phyloP scores from a whole-genome alignment of 2,113 vertebrate species.

The Myodes glareolus region DNA sequence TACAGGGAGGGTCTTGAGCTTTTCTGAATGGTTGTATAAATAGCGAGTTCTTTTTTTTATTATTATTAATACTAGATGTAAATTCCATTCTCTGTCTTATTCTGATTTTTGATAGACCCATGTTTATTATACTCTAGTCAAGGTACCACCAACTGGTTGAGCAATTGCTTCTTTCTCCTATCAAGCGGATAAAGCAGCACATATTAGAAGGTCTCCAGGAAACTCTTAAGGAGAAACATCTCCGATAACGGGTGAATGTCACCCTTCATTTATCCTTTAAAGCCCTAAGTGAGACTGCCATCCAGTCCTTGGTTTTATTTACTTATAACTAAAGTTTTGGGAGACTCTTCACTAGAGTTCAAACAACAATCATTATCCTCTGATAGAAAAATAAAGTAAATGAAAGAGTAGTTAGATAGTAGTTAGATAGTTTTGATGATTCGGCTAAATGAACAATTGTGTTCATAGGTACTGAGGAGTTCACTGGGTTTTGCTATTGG shows the following conservation, averaged over 20 bases:
- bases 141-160: neutral
- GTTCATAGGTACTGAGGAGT: neutral
- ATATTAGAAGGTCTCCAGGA: neutral
- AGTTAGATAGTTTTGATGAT: neutral
- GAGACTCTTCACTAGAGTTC: neutral
- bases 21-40: neutral
- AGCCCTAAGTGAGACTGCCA: neutral
- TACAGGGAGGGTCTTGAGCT: neutral
- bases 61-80: neutral
- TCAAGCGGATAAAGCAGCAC: neutral
- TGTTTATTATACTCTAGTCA: neutral
- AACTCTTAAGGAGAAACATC: neutral
- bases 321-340: neutral
- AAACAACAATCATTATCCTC: neutral
- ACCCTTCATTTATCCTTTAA: neutral
- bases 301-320: neutral
- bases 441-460: neutral
- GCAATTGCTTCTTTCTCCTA: neutral
- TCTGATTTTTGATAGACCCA: neutral
- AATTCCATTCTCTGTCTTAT: neutral
- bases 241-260: neutral
- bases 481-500: neutral
- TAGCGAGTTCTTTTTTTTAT: neutral
- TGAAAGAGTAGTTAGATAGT: neutral
- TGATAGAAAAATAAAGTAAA: neutral